These are phyloP conservation scores for Metallyticus violacea DNA, from an alignment of 2,888 invertebrate species.

Conservation along the genomic window DNA sequence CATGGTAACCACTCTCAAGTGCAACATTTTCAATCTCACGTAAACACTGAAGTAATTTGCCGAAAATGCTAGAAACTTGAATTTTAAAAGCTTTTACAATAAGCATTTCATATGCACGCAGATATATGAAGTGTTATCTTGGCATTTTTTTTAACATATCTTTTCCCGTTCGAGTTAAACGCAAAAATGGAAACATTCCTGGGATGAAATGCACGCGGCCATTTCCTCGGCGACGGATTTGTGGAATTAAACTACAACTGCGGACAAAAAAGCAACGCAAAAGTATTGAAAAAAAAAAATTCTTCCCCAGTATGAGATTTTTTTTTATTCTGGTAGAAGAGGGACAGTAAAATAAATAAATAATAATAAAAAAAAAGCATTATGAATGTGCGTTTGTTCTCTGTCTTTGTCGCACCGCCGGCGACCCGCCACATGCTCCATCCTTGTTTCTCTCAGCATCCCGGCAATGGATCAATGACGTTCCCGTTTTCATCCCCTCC, in stretches of 20 bases:
- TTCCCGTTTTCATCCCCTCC: slow-evolving; percentile 27
- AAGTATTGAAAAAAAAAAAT: neutral
- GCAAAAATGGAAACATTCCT: neutral
- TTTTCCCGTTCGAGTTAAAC: neutral
- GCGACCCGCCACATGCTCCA: neutral
- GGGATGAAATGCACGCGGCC: neutral
- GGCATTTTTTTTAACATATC: too few relatives aligned
- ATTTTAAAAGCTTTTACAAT: too few relatives aligned
- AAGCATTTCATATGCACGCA: too few relatives aligned
- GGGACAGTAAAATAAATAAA: neutral
- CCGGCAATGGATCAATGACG: slow-evolving; percentile 31
- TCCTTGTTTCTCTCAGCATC: neutral
- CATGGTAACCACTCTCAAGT: too few relatives aligned
- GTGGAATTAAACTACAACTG: neutral
- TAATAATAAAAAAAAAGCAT: neutral
- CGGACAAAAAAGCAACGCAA: neutral
- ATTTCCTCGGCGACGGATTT: neutral
- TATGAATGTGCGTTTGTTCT: neutral
- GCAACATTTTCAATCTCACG: too few relatives aligned
- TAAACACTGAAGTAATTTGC: too few relatives aligned
- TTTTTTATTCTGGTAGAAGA: neutral
- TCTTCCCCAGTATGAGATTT: neutral
- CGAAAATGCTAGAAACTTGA: too few relatives aligned
- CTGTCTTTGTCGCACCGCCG: neutral
- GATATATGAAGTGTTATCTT: too few relatives aligned